A percentile compares a stretch with the other conserved stretches of the same genome.
phyloP scores from a whole-genome alignment of 2,888 invertebrate genomes.

The Alloplasta piceator region DNA sequence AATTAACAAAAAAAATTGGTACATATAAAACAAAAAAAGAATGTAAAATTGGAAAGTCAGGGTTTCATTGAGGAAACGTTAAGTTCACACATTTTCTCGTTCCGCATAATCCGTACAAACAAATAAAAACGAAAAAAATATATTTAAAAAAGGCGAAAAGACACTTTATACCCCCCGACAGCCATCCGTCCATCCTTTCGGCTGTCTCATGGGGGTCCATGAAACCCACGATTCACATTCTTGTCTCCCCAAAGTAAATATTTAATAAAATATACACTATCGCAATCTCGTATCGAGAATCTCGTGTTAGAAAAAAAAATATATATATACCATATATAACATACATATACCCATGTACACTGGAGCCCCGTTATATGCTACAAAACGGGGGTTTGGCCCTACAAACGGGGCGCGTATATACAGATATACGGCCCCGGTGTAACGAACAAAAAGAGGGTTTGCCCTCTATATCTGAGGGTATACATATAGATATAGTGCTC shows the following conservation, averaged over 20 bases:
- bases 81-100: slow-evolving; percentile 17
- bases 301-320: neutral
- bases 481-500: too few relatives aligned
- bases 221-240: slow-evolving; percentile 23
- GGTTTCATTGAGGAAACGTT: slow-evolving; percentile 45
- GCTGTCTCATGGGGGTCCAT: slow-evolving; percentile 69
- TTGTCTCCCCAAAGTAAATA: neutral
- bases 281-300: slow-evolving; percentile 23
- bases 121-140: slow-evolving; percentile 14
- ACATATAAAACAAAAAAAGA: neutral
- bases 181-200: slow-evolving; percentile 80
- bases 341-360: too few relatives aligned
- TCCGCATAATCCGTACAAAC: neutral
- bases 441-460: too few relatives aligned
- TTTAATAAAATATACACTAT: neutral
- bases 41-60: slow-evolving; percentile 58
- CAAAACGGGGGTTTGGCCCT: too few relatives aligned
- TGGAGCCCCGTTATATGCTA: too few relatives aligned
- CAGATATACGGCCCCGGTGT: too few relatives aligned
- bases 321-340: too few relatives aligned
- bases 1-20: neutral
- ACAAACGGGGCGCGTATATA: too few relatives aligned
- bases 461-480: too few relatives aligned
- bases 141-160: slow-evolving; percentile 20
- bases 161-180: slow-evolving; percentile 66